phyloP scores from a whole-genome alignment of 2,888 invertebrate genomes.

The Sinelater perroti region DNA sequence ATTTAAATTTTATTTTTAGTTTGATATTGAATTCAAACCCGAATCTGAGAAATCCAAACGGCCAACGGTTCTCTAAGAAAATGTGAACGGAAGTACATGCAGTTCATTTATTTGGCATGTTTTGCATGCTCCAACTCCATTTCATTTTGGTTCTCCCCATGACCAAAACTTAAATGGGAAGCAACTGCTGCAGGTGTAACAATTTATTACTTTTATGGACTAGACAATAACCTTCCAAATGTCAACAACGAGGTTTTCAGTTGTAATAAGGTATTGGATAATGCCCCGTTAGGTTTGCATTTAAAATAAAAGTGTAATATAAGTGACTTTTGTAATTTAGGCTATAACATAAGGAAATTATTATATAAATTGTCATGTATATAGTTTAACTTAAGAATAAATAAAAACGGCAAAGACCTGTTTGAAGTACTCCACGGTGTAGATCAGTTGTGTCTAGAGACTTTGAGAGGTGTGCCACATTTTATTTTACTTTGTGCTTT shows the following conservation, averaged over 20 bases:
- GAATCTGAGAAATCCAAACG: too few species aligned
- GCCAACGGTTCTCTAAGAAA: too few species aligned
- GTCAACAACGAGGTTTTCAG: slow-evolving; percentile 31
- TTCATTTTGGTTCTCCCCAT: slow-evolving; percentile 20
- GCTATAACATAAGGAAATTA: slow-evolving; percentile 41
- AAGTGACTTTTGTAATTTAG: slow-evolving; percentile 51
- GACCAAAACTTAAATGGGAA: slow-evolving; percentile 26
- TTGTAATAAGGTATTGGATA: slow-evolving; percentile 11
- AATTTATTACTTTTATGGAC: slow-evolving; percentile 34
- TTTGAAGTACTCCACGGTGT: slow-evolving; percentile 12
- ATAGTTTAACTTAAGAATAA: slow-evolving; percentile 33
- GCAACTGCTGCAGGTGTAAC: slow-evolving; percentile 11
- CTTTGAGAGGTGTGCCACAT: too few species aligned
- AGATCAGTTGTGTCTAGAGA: slow-evolving; percentile 9
- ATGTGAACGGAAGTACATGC: too few species aligned
- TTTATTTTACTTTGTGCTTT: slow-evolving; percentile 49
- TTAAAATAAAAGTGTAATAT: slow-evolving; percentile 31
- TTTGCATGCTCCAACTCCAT: too few species aligned
- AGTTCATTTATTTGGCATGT: too few species aligned
- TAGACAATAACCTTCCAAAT: slow-evolving; percentile 41
- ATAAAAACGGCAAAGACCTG: slow-evolving; percentile 20
- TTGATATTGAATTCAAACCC: too few species aligned
- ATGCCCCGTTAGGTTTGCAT: slow-evolving; percentile 25
- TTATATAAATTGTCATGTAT: slow-evolving; percentile 37
- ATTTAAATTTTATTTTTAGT: too few species aligned